Evolutionary conservation across 1,140 invertebrate species (phyloP), one percentile per base, ranked within the genome.

Genomic region (Papilio polyxenes): DNA sequence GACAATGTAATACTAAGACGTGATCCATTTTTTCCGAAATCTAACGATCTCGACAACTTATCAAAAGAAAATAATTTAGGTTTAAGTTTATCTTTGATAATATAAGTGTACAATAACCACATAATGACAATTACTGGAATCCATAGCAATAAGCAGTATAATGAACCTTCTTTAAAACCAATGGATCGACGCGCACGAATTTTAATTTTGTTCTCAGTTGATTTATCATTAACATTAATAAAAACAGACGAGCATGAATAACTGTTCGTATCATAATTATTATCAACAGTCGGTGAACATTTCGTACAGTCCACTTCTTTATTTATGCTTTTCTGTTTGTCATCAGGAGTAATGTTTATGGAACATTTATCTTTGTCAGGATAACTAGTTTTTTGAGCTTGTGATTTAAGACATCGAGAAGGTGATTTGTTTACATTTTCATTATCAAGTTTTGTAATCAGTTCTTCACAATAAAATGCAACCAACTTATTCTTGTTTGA

Each of bases 131-230:
- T 56, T 15, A 90, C 77, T 81, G 91, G 91, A 37, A 92, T 89
- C 89, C 90, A 92, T 10, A 92, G 82, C 20, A 91, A 49, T 59
- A 89, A 40, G 31, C 90, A 91, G 75, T 89, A 91, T 2, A 90
- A 31, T 77, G 84, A 89, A 0, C 90, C 91, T 85, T 90, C 86
- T 20, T 84, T 85, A 79, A 91, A 90, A 56, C 85, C 81, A 75
- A 90, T 80, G 9, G 83, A 81, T 72, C 44, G 81, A 48, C 85
- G 83, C 56, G 82, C 84, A 69, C 75, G 82, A 13, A 86, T 81
- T 76, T 59, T 65, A 65, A 86, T 40, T 81, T 86, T 87, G 37
- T 87, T 85, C 37, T 85, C 83, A 37, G 49, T 40, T 6, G 53
- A 74, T 78, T 83, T 83, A 59, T 82, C 83, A 17, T 87, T 83